phyloP scores from a whole-genome alignment of 2,797 vertebrate genomes.

The Diplodus puntazzo region DNA sequence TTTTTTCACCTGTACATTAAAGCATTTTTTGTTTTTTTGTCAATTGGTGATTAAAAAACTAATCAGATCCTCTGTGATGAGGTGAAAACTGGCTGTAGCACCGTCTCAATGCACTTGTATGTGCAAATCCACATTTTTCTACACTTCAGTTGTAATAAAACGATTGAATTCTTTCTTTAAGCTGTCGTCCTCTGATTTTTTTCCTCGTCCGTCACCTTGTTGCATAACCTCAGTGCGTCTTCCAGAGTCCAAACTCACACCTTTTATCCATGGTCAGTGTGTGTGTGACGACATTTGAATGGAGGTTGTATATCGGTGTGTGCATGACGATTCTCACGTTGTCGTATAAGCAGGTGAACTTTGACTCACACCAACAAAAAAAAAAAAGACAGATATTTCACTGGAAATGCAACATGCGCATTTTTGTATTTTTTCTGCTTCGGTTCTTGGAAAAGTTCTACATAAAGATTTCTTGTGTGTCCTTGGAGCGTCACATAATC shows the following conservation, averaged over 20 bases:
- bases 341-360: slow-evolving; percentile 40
- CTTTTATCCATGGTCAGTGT: neutral
- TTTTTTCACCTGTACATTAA: too few species aligned
- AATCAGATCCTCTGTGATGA: neutral
- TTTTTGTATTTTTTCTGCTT: neutral
- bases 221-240: neutral
- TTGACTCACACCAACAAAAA: neutral
- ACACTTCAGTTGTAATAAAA: slow-evolving; percentile 35
- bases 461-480: neutral
- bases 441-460: neutral
- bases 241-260: slow-evolving; percentile 1
- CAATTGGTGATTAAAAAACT: neutral
- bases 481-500: slow-evolving; percentile 7
- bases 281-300: slow-evolving; percentile 2
- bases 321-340: neutral
- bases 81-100: neutral
- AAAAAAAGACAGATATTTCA: neutral
- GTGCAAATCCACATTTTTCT: slow-evolving; percentile 21
- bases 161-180: neutral
- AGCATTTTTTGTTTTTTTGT: too few species aligned
- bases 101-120: neutral
- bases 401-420: neutral
- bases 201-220: neutral
- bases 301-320: neutral
- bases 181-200: neutral